Conservation (phyloP, 2,113 vertebrate species). For the Podilymbus podiceps region DNA sequence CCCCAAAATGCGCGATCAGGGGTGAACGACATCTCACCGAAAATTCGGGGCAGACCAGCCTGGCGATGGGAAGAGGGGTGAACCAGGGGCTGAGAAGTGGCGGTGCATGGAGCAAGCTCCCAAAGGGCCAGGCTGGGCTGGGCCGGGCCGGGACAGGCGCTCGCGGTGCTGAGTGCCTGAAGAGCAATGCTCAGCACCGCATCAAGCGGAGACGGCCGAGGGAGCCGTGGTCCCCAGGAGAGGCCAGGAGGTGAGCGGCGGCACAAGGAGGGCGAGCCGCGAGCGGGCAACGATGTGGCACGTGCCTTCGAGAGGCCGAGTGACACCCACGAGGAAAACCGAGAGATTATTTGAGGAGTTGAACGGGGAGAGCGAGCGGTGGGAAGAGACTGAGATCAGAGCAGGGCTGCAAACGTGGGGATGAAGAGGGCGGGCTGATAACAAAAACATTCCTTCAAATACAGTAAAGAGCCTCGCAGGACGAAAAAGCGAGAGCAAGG, state of each 20-base stretch:
- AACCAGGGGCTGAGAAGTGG: neutral
- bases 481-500: neutral
- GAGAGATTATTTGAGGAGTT: neutral
- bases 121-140: no score
- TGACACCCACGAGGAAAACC: neutral
- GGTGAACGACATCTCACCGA: neutral
- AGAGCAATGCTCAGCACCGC: neutral
- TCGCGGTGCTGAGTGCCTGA: neutral
- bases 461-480: neutral
- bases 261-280: neutral
- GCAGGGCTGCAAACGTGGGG: neutral
- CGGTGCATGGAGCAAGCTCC: rapidly evolving
- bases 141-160: neutral
- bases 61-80: rapidly evolving
- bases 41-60: neutral
- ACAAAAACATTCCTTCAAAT: neutral
- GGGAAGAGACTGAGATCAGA: neutral
- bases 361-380: neutral
- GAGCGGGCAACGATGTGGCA: neutral
- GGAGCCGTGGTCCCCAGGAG: rapidly evolving
- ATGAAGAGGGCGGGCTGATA: rapidly evolving
- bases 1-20: rapidly evolving
- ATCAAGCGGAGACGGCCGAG: rapidly evolving
- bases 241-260: rapidly evolving
- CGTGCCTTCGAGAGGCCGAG: neutral